phyloP scores from a whole-genome alignment of 2,113 vertebrate genomes.

The Castor canadensis region DNA sequence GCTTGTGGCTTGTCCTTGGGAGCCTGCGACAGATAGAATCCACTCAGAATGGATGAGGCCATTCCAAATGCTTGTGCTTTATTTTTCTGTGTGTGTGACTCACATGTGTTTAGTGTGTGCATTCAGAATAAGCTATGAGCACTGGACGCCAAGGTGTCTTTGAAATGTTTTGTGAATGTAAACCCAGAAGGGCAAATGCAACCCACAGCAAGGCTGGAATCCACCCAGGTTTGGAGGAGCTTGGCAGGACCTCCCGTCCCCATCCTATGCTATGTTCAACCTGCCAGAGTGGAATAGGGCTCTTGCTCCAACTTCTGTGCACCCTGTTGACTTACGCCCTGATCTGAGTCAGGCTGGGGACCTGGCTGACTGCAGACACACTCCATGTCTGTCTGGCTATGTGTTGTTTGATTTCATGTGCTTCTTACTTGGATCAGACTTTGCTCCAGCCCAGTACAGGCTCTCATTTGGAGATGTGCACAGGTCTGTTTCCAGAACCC shows the following conservation, averaged over 20 bases:
- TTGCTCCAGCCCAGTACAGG: neutral
- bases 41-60: neutral
- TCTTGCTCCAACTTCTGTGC: fast-evolving
- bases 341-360: neutral
- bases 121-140: fast-evolving
- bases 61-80: fast-evolving
- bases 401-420: too few species aligned
- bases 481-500: neutral
- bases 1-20: fast-evolving
- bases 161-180: fast-evolving
- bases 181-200: too few species aligned
- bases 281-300: fast-evolving
- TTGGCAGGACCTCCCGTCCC: fast-evolving
- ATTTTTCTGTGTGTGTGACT: too few species aligned
- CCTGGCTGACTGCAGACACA: neutral
- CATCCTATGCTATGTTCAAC: fast-evolving
- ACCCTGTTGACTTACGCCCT: neutral
- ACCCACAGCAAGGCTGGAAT: too few species aligned
- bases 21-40: neutral
- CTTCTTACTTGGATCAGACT: fast-evolving
- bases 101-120: fast-evolving
- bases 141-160: too few species aligned
- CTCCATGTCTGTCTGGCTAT: neutral
- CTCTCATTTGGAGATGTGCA: fast-evolving
- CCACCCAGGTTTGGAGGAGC: fast-evolving